A percentile compares a stretch with the other conserved stretches of the same genome.
Evolutionary conservation across 2,888 invertebrate species (phyloP).

Genomic region (Melinaea marsaeus): DNA sequence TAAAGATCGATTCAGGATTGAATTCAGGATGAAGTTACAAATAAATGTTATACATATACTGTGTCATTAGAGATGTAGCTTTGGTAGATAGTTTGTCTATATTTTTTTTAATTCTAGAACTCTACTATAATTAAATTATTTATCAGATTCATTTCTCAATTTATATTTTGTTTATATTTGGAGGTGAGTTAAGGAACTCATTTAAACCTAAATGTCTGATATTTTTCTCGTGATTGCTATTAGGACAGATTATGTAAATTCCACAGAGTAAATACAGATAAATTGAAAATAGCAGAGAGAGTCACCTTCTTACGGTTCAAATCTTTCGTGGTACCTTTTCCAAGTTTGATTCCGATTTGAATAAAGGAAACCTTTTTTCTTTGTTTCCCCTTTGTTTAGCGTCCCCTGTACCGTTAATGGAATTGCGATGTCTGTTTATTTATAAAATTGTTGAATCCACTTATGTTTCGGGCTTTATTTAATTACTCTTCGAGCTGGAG

Average conservation of each 20-base stretch:
- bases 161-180: too few species aligned
- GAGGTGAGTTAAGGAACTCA: too few species aligned
- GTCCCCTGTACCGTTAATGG: slow-evolving; percentile 27
- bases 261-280: slow-evolving; percentile 19
- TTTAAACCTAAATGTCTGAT: neutral
- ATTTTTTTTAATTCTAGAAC: too few species aligned
- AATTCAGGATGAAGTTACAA: too few species aligned
- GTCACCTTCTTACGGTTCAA: slow-evolving; percentile 47
- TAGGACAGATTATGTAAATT: slow-evolving; percentile 23
- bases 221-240: slow-evolving; percentile 11
- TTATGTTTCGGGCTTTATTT: slow-evolving; percentile 20
- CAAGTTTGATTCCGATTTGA: slow-evolving; percentile 66
- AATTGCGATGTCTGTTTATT: slow-evolving; percentile 29
- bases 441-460: slow-evolving; percentile 24
- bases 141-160: too few species aligned
- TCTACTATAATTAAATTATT: too few species aligned
- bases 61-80: too few species aligned
- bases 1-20: too few species aligned
- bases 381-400: slow-evolving; percentile 28
- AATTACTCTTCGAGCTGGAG: slow-evolving; percentile 11
- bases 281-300: slow-evolving; percentile 42
- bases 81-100: too few species aligned
- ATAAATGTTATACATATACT: too few species aligned
- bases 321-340: slow-evolving; percentile 28
- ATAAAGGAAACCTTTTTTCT: slow-evolving; percentile 68